Conservation (phyloP, 2,888 invertebrate genomes). For the Volucella inflata region DNA sequence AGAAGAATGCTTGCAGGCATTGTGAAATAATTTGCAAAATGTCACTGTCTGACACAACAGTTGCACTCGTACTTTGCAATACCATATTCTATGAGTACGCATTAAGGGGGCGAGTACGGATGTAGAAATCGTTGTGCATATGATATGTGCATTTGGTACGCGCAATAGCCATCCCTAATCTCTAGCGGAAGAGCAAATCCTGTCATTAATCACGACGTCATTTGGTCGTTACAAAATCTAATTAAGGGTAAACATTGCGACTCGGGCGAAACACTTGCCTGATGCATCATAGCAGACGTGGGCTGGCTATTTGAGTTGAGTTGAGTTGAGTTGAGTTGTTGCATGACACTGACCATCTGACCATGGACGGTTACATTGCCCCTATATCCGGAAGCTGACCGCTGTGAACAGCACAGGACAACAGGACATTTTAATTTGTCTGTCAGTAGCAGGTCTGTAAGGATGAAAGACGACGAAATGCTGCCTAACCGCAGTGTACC, state of each 20-base stretch:
- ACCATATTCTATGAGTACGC: slow-evolving; percentile 26
- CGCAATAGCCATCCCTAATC: slow-evolving; percentile 73
- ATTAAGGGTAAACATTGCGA: slow-evolving; percentile 77
- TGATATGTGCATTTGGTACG: slow-evolving; percentile 34
- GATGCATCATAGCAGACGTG: slow-evolving; percentile 62
- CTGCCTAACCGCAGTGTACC: slow-evolving; percentile 64
- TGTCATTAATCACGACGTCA: slow-evolving; percentile 78
- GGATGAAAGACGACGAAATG: slow-evolving; percentile 62
- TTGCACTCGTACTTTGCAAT: slow-evolving; percentile 51
- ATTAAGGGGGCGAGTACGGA: background rate
- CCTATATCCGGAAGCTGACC: slow-evolving; percentile 69
- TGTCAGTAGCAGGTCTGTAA: slow-evolving; percentile 68
- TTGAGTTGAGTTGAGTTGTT: slow-evolving; percentile 23
- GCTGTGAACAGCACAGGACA: slow-evolving; percentile 55
- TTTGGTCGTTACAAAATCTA: slow-evolving; percentile 77
- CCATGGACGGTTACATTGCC: slow-evolving; percentile 58
- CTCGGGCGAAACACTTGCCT: slow-evolving; percentile 65
- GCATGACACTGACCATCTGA: slow-evolving; percentile 30
- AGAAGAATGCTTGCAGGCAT: slow-evolving; percentile 34
- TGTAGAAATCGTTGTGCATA: background rate
- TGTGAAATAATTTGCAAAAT: slow-evolving; percentile 72
- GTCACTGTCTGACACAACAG: slow-evolving; percentile 68
- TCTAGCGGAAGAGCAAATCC: slow-evolving; percentile 71
- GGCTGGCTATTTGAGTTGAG: background rate
- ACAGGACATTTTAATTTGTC: slow-evolving; percentile 75